These are phyloP conservation scores for Lasioglossum morio DNA, from an alignment of 2,888 invertebrate genomes.

Conservation along the genomic window DNA sequence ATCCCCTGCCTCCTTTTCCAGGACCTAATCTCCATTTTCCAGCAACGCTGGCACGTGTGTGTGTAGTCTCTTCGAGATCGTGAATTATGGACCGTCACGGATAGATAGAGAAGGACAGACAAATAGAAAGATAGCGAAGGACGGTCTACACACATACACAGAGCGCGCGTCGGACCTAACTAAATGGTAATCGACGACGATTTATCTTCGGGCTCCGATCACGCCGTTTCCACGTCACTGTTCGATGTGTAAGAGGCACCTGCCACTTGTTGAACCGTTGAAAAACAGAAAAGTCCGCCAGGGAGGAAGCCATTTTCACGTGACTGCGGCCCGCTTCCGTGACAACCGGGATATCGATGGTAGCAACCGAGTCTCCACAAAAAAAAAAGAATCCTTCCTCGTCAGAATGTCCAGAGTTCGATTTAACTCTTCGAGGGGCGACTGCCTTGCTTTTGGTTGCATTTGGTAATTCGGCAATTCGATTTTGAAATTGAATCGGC, in stretches of 20 bases:
- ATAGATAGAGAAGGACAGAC: constrained; percentile 25
- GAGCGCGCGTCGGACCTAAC: constrained; percentile 62
- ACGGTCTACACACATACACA: constrained; percentile 55
- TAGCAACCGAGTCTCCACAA: background rate
- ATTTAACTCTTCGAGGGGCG: background rate
- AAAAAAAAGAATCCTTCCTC: background rate
- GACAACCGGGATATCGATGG: constrained; percentile 1
- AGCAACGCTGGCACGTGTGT: constrained; percentile 46
- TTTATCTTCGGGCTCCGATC: constrained; percentile 72
- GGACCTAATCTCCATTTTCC: constrained; percentile 70
- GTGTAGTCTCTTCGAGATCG: constrained; percentile 63
- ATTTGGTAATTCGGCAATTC: background rate
- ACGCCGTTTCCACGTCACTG: constrained; percentile 59
- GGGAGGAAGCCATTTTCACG: constrained; percentile 1
- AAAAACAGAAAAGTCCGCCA: constrained; percentile 58
- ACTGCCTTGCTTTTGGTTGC: background rate
- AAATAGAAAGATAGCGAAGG: background rate
- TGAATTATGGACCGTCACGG: constrained; percentile 72
- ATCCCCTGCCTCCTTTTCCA: background rate
- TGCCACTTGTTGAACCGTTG: constrained; percentile 69
- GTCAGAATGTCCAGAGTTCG: background rate
- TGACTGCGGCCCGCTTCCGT: background rate
- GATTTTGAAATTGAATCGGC: no score
- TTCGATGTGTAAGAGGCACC: constrained; percentile 71
- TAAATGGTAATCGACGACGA: constrained; percentile 75